Base-by-base conservation (phyloP, 2,888 invertebrate genomes). In the Selenia dentaria region DNA sequence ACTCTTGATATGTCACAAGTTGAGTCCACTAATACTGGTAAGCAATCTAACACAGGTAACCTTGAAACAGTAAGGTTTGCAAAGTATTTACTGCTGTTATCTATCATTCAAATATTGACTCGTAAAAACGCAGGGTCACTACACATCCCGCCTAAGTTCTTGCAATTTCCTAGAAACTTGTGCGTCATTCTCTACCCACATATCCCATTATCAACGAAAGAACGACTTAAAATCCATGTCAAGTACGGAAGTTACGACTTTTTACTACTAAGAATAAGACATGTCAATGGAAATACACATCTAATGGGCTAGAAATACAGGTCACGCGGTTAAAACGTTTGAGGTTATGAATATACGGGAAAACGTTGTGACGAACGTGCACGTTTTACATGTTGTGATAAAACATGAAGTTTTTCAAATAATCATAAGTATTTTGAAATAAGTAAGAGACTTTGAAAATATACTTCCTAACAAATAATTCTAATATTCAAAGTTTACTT, bases 151-250 rank as follows among this genome's bases (percentile, higher is more conserved):
- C 8, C 9, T 9, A 73, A 85, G 79, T 79, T 74, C 70, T 79
- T 72, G 74, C 83, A 87, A 89, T 89, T 88, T 87, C 85, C 85
- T 55, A 67, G 68, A 83, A 78, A 65, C 61, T 62, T 60, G 65
- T 57, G 72, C 82, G 87, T 89, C 89, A 89, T 78, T 67, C 70
- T 59, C 61, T 59, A 59, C 69, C 79, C 88, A 89, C 89, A 89
- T 59, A 88, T 39, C 35, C 4, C 13, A 8, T 1, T 3, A 10
- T 2, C 4, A 35, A 9, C 6, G 3, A 5, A 29, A 46, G 6
- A 40, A 26, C 8, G 35, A 0, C 20, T 8, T 36, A 46, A 20
- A 2, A 10, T 4, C 20, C 2, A 8, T 4, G 32, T 11, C 3
- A 6, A 27, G 40, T 26, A 0, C 10, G 20, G 12, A 6, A 26